Conservation (phyloP, 2,113 vertebrate genomes). For the Aegotheles bennettii region DNA sequence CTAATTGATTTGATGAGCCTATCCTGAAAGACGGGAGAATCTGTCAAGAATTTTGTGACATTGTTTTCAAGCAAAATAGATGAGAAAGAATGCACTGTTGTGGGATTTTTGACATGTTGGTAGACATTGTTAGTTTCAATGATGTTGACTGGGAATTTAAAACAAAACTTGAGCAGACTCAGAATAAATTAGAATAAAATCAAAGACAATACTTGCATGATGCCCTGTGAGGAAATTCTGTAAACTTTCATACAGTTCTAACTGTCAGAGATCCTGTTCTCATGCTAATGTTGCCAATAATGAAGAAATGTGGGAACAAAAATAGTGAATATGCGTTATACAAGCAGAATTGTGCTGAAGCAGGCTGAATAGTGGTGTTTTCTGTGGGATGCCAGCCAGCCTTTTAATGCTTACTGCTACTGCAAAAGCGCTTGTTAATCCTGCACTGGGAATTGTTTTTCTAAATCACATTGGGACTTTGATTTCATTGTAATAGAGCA, state of each 20-base stretch:
- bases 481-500: constrained; percentile 23
- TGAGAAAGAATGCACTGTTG: not conserved
- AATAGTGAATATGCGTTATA: not conserved
- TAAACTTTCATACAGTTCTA: not conserved
- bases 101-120: not conserved
- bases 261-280: constrained; percentile 9
- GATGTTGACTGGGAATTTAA: constrained; percentile 1
- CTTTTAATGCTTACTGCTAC: not conserved
- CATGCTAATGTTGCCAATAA: constrained; percentile 43
- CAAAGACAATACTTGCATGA: not conserved
- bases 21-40: not conserved
- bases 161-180: not conserved
- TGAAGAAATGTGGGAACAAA: constrained; percentile 47
- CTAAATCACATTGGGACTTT: constrained; percentile 29
- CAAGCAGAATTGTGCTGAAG: constrained; percentile 27
- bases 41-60: not conserved
- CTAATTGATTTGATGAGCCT: not conserved
- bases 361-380: constrained; percentile 10
- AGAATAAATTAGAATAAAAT: constrained; percentile 49
- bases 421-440: constrained; percentile 32
- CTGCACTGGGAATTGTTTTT: constrained; percentile 50
- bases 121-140: not conserved
- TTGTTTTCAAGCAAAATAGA: not conserved
- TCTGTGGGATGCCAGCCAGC: constrained; percentile 25
- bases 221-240: not conserved